Percentiles rank a stretch among this genome's conserved stretches.
These are phyloP conservation scores for Thunnus maccoyii DNA, from an alignment of 2,113 vertebrate species.

Conservation along the genomic window DNA sequence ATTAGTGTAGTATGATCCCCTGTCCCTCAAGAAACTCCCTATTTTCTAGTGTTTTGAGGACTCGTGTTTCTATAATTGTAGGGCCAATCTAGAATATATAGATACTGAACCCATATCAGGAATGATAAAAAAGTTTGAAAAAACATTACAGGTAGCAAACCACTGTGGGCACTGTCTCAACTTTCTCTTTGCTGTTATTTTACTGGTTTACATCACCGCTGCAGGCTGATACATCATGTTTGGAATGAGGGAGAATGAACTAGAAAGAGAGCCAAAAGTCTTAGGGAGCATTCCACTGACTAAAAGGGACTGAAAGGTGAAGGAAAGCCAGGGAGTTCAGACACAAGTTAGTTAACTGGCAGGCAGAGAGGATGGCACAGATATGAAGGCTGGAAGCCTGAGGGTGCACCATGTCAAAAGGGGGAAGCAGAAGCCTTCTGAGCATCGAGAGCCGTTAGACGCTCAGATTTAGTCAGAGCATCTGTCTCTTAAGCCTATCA, in stretches of 20 bases:
- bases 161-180: background rate
- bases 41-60: too few relatives aligned
- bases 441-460: conserved; percentile 47
- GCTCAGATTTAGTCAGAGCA: conserved; percentile 72
- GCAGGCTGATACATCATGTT: conserved; percentile 28
- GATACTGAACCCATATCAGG: background rate
- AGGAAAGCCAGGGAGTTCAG: conserved; percentile 61
- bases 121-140: background rate
- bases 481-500: conserved; percentile 71
- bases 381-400: conserved; percentile 72
- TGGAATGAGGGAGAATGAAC: conserved; percentile 19
- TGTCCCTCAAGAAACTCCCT: too few relatives aligned
- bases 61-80: too few relatives aligned
- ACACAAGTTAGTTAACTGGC: conserved; percentile 74
- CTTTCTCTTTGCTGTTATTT: conserved; percentile 23
- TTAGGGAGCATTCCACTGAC: conserved; percentile 1
- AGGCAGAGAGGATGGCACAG: conserved; percentile 66
- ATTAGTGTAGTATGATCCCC: too few relatives aligned
- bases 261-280: conserved; percentile 17
- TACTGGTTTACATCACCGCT: conserved; percentile 17
- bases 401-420: conserved; percentile 60
- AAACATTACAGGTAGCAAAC: background rate
- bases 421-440: conserved; percentile 47
- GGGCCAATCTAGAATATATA: too few relatives aligned
- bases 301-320: conserved; percentile 54